Base-by-base conservation (phyloP, 1,140 invertebrate genomes). In the Lordiphosa clarofinis region DNA sequence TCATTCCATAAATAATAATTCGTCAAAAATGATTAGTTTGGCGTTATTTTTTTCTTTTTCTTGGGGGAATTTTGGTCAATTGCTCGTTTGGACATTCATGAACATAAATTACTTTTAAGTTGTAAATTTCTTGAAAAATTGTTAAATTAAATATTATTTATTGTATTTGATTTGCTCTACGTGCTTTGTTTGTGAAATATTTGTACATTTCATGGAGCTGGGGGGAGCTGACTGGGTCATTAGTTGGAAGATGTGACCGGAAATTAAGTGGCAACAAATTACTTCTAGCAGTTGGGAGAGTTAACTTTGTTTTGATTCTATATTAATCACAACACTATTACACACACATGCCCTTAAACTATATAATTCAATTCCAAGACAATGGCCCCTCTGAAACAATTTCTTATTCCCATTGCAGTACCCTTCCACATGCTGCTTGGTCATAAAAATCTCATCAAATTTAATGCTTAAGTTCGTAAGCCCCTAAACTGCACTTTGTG, bases 141-240 rank as follows among this genome's bases (percentile, higher is more conserved):
- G 75, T 55, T 79, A 66, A 79, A 75, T 75, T 81, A 82, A 60
- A 82, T 62, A 62, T 75, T 82, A 81, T 81, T 81, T 81, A 82
- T 82, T 71, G 72, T 73, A 82, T 72, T 81, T 67, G 71, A 74
- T 70, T 74, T 67, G 56, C 35, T 57, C 1, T 62, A 56, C 75
- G 76, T 82, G 76, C 52, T 9, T 10, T 13, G 76, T 33, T 55
- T 74, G 19, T 60, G 4, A 40, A 73, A 44, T 46, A 21, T 10
- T 31, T 31, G 24, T 28, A 7, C 24, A 28, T 7, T 28, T 28
- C 24, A 28, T 28, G 24, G 5, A 28, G 24, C 15, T 15, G 5
- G 4, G 24, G 24, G 5, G 2, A 19, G 24, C 24, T 5, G 24
- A 28, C 5, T 28, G 4, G 24, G 24, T 31, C 28, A 31, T 31